Conservation (phyloP, 1,140 invertebrate genomes). For the Halictus rubicundus region DNA sequence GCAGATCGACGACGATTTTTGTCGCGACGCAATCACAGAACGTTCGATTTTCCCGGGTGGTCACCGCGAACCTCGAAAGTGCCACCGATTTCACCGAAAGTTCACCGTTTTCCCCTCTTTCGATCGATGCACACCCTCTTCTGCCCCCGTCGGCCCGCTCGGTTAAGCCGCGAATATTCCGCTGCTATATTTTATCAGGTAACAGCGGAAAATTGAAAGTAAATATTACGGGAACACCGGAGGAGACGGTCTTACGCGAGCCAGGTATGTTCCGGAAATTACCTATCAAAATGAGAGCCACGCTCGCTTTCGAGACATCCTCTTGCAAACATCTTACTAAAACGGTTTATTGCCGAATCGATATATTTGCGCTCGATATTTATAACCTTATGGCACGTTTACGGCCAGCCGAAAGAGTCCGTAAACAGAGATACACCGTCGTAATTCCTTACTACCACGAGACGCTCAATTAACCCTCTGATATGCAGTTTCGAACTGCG, state of each 20-base stretch:
- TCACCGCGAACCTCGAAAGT: neutral
- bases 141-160: neutral
- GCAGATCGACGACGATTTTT: slow-evolving; percentile 39
- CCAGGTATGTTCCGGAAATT: neutral
- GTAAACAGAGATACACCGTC: neutral
- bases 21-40: slow-evolving; percentile 36
- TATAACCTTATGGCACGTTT: neutral
- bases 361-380: neutral
- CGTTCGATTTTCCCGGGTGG: slow-evolving; percentile 30
- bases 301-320: neutral
- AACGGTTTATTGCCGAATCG: neutral
- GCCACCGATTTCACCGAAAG: neutral
- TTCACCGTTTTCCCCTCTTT: neutral
- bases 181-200: neutral
- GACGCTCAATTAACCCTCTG: neutral
- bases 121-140: neutral
- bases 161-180: neutral
- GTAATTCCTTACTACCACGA: neutral
- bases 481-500: too few species aligned
- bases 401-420: neutral
- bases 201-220: too few species aligned
- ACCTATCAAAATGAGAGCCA: neutral
- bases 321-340: neutral
- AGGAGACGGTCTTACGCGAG: neutral
- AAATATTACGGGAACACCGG: too few species aligned